Conservation (phyloP, 2,888 invertebrate genomes). For the Arrhopalites spinosus region DNA sequence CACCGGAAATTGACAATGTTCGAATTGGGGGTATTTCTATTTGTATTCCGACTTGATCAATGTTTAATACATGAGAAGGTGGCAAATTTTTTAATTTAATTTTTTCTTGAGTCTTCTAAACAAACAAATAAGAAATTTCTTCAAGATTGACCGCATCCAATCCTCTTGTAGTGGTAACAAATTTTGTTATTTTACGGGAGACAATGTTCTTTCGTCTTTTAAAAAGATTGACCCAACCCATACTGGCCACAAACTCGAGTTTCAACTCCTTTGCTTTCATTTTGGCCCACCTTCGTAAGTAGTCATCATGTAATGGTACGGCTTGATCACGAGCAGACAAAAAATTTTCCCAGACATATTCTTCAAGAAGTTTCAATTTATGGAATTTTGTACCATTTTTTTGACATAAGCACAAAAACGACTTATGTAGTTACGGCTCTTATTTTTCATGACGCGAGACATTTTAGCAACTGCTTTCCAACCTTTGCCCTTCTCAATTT, state of each 20-base stretch:
- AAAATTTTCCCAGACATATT: background rate
- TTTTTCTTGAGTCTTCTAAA: background rate
- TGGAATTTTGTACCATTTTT: background rate
- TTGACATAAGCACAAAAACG: no score
- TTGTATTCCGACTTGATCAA: background rate
- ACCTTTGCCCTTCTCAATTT: no score
- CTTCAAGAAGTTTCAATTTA: background rate
- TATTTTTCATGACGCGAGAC: no score
- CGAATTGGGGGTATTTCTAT: background rate
- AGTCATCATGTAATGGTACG: background rate
- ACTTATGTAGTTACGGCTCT: no score
- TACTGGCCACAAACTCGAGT: background rate
- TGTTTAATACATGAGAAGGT: background rate
- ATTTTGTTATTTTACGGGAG: background rate
- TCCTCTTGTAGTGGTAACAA: background rate
- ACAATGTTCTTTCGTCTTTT: background rate
- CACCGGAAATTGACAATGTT: background rate
- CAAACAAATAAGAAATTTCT: no score
- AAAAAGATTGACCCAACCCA: background rate
- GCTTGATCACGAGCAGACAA: background rate
- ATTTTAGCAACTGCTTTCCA: no score
- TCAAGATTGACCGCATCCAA: background rate
- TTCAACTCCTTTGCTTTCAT: background rate
- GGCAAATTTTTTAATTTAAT: background rate
- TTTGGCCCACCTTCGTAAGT: background rate